Evolutionary conservation across 2,888 invertebrate species (phyloP).

Genomic region (Dasypogon diadema): DNA sequence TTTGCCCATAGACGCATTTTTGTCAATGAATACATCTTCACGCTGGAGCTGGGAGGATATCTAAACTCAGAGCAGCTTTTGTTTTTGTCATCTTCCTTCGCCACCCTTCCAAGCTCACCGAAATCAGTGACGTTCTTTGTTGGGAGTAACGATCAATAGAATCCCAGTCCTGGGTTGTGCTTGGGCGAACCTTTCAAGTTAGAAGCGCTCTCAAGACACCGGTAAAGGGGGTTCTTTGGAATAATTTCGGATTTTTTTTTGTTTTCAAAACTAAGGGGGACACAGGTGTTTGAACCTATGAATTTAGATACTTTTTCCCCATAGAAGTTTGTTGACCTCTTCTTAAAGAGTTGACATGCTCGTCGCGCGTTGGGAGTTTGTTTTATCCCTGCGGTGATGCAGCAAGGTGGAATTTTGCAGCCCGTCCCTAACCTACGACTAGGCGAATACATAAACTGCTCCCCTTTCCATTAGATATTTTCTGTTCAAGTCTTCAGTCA

Average conservation of each 20-base stretch:
- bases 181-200: not conserved
- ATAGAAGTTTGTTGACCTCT: conserved; percentile 7
- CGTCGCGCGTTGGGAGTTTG: not conserved
- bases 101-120: too few species aligned
- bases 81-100: not conserved
- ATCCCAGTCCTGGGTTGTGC: not conserved
- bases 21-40: too few species aligned
- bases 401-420: not conserved
- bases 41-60: too few species aligned
- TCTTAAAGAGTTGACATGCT: not conserved
- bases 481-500: not conserved
- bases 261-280: too few species aligned
- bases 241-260: too few species aligned
- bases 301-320: too few species aligned
- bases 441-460: not conserved
- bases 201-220: not conserved
- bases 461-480: not conserved
- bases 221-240: too few species aligned
- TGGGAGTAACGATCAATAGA: not conserved
- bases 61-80: too few species aligned
- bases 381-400: not conserved
- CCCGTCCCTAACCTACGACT: conserved; percentile 22
- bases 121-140: not conserved
- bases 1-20: not conserved
- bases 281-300: too few species aligned